phyloP scores from a whole-genome alignment of 64 coral and sea anemone genomes.

The Hydrozoanthus tunicans region DNA sequence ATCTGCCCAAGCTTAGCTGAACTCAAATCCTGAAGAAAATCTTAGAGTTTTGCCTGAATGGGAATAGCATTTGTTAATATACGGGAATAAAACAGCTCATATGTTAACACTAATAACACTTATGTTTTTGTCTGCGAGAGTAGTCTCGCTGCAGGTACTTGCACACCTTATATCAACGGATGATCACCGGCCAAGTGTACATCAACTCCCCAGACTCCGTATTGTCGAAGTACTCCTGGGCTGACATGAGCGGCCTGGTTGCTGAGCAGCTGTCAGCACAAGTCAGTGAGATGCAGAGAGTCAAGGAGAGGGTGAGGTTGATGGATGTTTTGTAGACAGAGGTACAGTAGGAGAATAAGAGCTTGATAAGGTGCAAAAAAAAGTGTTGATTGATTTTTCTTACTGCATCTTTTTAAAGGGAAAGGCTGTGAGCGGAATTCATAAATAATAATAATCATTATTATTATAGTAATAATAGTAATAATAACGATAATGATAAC shows the following conservation, averaged over 20 bases:
- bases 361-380: not conserved
- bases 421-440: not conserved
- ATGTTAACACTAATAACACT: not conserved
- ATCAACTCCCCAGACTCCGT: constrained; percentile 68
- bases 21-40: too few relatives aligned
- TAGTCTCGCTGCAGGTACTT: constrained; percentile 81
- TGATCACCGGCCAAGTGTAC: constrained; percentile 93
- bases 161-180: constrained; percentile 93
- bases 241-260: constrained; percentile 88
- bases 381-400: not conserved
- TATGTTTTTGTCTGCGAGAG: not conserved
- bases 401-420: not conserved
- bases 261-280: constrained; percentile 85
- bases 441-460: not conserved
- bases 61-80: too few relatives aligned
- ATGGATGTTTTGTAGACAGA: not conserved
- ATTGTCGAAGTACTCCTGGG: constrained; percentile 81
- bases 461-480: not conserved
- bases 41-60: too few relatives aligned
- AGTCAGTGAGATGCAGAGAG: constrained; percentile 78
- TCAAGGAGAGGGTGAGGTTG: constrained; percentile 72
- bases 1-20: too few relatives aligned
- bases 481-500: not conserved
- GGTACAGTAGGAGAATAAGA: not conserved
- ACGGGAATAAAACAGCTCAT: too few relatives aligned